Conservation (phyloP, 1,140 invertebrate species). For the Philotrypesis tridentata region DNA sequence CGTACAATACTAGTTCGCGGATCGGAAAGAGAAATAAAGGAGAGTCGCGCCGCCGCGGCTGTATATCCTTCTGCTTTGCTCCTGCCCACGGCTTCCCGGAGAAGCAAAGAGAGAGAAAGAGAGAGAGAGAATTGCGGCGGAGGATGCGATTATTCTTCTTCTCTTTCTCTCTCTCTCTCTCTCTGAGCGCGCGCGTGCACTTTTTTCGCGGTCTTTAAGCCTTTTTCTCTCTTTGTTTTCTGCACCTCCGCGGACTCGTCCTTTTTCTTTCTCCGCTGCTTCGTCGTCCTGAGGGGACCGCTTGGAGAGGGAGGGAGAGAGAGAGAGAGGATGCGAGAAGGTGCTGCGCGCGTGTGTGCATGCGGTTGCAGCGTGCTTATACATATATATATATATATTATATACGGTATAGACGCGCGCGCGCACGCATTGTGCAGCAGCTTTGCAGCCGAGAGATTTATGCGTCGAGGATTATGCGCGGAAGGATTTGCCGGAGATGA, state of each 20-base stretch:
- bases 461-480: background rate
- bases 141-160: slow-evolving; percentile 45
- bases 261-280: slow-evolving; percentile 17
- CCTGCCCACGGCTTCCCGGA: slow-evolving; percentile 52
- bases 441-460: no score
- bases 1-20: slow-evolving; percentile 50
- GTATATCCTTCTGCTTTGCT: slow-evolving; percentile 59
- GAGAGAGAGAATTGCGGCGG: slow-evolving; percentile 30
- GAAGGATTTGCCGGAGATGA: background rate
- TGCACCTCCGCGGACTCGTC: slow-evolving; percentile 18
- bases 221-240: slow-evolving; percentile 26
- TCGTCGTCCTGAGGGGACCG: background rate
- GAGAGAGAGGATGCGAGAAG: no score
- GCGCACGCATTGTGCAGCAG: background rate
- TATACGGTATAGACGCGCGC: background rate
- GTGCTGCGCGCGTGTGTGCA: background rate
- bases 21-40: slow-evolving; percentile 63
- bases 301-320: slow-evolving; percentile 7
- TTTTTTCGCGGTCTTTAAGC: slow-evolving; percentile 29
- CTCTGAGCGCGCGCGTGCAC: slow-evolving; percentile 16
- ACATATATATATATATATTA: no score
- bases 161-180: slow-evolving; percentile 30
- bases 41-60: slow-evolving; percentile 54
- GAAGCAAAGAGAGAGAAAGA: background rate
- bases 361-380: slow-evolving; percentile 22